phyloP scores from a whole-genome alignment of 2,797 vertebrate species.

The Notoglanidium macrostoma region DNA sequence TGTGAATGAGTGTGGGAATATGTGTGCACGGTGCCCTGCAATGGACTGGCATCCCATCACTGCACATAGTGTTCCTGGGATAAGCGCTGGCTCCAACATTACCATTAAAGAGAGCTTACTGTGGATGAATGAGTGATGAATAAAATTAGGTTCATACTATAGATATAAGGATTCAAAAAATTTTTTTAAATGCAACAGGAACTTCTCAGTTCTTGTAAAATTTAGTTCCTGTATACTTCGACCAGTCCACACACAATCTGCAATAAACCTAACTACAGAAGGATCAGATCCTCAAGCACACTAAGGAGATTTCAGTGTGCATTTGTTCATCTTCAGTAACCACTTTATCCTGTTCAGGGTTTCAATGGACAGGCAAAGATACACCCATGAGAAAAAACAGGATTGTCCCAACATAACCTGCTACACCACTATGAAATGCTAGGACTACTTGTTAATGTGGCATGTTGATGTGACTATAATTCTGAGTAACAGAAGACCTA shows the following conservation, averaged over 20 bases:
- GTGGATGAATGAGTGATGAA: background rate
- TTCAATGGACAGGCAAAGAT: background rate
- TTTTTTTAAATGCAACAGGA: background rate
- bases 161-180: no score
- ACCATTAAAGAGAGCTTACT: background rate
- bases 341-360: background rate
- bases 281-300: background rate
- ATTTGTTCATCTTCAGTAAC: background rate
- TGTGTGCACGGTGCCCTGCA: background rate
- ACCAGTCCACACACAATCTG: background rate
- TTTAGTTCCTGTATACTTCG: background rate
- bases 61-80: background rate
- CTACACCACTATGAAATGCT: background rate
- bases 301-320: background rate
- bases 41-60: background rate
- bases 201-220: background rate
- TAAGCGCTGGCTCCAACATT: background rate
- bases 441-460: background rate
- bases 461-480: background rate
- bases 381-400: background rate
- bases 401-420: background rate
- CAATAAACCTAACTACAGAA: background rate
- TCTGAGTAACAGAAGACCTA: slow-evolving; percentile 60
- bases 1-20: background rate
- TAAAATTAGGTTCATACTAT: background rate